A percentile compares a stretch with the other conserved stretches of the same genome.
Evolutionary conservation across 2,888 invertebrate species (phyloP).

Genomic region (Ochropleura plecta): DNA sequence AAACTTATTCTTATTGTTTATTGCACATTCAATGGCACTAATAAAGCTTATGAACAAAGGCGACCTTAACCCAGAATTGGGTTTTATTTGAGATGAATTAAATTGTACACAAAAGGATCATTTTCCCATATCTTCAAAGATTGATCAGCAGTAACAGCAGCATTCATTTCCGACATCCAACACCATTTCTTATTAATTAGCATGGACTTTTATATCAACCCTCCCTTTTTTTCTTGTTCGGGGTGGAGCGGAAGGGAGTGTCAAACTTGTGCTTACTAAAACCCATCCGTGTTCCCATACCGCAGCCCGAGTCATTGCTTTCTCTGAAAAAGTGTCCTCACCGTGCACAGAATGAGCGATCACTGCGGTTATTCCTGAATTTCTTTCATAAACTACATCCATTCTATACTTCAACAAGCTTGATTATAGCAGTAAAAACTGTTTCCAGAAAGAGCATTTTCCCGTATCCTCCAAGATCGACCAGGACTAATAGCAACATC

Average conservation of each 20-base stretch:
- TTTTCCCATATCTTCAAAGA: slow-evolving; percentile 21
- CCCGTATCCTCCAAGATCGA: slow-evolving; percentile 37
- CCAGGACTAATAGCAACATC: slow-evolving; percentile 43
- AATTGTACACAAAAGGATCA: not conserved
- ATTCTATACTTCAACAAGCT: not conserved
- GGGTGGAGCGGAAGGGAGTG: too few relatives aligned
- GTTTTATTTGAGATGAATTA: not conserved
- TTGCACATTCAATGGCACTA: not conserved
- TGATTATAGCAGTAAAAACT: slow-evolving; percentile 6
- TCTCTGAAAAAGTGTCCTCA: not conserved
- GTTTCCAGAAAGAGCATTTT: slow-evolving; percentile 20
- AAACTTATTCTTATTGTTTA: not conserved
- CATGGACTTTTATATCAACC: not conserved
- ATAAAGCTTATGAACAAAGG: too few relatives aligned
- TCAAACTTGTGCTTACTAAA: too few relatives aligned
- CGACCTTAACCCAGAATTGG: too few relatives aligned
- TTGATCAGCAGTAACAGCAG: slow-evolving; percentile 16
- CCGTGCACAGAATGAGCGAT: not conserved
- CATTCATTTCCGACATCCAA: slow-evolving; percentile 49
- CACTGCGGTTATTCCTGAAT: not conserved
- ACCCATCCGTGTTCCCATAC: too few relatives aligned
- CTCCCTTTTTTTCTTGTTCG: too few relatives aligned
- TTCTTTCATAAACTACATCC: not conserved
- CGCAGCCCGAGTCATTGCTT: not conserved
- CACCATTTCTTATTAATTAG: slow-evolving; percentile 51